These are phyloP conservation scores for Heterodera schachtii DNA, from an alignment of 1,140 invertebrate species.

Conservation along the genomic window DNA sequence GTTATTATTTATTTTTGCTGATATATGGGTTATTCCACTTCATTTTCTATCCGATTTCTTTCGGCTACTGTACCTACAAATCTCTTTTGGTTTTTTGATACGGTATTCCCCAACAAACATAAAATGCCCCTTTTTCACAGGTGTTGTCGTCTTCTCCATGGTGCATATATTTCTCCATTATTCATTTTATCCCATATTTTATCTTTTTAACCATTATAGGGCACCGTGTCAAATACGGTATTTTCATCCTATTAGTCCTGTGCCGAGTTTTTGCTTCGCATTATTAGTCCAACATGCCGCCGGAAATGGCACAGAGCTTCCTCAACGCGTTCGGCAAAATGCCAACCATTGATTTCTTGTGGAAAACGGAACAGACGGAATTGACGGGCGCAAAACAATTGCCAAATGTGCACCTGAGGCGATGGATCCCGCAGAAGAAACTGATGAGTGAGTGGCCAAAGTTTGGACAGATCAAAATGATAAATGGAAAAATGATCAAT, in stretches of 20 bases:
- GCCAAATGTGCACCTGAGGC: constrained; percentile 56
- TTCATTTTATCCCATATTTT: neutral
- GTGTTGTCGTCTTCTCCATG: constrained; percentile 62
- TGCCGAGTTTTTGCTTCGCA: neutral
- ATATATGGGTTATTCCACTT: too few species aligned
- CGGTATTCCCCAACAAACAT: neutral
- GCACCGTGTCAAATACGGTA: constrained; percentile 65
- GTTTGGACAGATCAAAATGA: too few species aligned
- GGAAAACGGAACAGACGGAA: constrained; percentile 58
- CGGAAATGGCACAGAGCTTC: constrained; percentile 56
- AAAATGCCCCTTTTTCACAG: constrained; percentile 3
- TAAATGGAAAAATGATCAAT: too few species aligned
- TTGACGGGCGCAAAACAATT: constrained; percentile 45
- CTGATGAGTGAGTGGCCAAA: constrained; percentile 54
- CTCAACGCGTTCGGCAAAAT: constrained; percentile 61
- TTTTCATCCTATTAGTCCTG: too few species aligned
- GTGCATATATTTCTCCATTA: neutral
- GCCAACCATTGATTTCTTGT: constrained; percentile 56
- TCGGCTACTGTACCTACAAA: too few species aligned
- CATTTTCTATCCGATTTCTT: too few species aligned
- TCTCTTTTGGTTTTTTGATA: too few species aligned
- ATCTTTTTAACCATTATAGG: constrained; percentile 10
- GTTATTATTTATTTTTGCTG: too few species aligned
- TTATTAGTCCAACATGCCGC: constrained; percentile 57
- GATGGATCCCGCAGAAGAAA: constrained; percentile 65